Percentiles rank a stretch among this genome's conserved stretches.
Evolutionary conservation across 2,113 vertebrate genomes (phyloP).

Genomic region (Pseudorhombus dupliciocellatus): DNA sequence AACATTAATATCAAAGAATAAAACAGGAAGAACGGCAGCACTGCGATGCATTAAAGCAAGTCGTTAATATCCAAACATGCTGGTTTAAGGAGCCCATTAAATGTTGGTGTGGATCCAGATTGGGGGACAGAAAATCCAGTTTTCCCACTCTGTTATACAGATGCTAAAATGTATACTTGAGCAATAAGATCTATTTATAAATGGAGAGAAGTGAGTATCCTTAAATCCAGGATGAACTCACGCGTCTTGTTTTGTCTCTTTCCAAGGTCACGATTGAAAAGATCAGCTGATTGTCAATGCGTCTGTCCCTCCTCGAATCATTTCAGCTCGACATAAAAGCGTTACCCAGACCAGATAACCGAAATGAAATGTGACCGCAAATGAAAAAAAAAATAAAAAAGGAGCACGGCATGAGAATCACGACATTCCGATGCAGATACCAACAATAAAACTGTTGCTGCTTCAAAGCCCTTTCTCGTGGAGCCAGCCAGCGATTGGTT

Average conservation of each 20-base stretch:
- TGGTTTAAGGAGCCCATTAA: too few species aligned
- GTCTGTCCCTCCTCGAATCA: not conserved
- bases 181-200: too few species aligned
- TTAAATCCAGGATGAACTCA: not conserved
- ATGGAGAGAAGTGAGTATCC: too few species aligned
- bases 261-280: not conserved
- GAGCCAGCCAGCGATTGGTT: constrained; percentile 12
- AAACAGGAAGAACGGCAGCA: not conserved
- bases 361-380: not conserved
- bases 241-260: not conserved
- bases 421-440: not conserved
- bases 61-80: not conserved
- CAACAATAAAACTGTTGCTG: not conserved
- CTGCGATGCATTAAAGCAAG: not conserved
- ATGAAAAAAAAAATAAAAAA: not conserved
- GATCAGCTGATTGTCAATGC: not conserved
- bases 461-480: not conserved
- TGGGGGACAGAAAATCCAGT: too few species aligned
- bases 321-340: not conserved
- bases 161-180: too few species aligned
- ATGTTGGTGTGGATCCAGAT: too few species aligned
- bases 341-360: not conserved
- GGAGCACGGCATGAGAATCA: not conserved
- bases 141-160: too few species aligned
- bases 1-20: not conserved